Conservation (phyloP, 1,140 invertebrate species). For the Coenobita brevimanus region DNA sequence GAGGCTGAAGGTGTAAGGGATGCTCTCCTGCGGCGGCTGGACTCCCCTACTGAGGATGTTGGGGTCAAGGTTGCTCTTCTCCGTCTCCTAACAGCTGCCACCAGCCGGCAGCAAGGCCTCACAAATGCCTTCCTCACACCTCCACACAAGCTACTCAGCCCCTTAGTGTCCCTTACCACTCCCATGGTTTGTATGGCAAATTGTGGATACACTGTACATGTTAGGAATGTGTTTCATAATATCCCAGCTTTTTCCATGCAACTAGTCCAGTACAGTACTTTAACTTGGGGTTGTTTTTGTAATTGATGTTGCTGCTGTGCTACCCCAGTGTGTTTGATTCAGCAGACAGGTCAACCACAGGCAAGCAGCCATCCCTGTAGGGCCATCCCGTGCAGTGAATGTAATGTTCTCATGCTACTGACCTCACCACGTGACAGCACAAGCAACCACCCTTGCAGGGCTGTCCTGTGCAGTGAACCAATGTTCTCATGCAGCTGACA, state of each 20-base stretch:
- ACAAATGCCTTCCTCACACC: slow-evolving; percentile 60
- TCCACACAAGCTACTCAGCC: slow-evolving; percentile 47
- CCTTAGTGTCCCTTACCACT: slow-evolving; percentile 34
- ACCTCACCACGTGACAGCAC: no score
- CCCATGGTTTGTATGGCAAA: neutral
- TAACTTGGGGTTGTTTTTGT: no score
- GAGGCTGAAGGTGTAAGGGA: slow-evolving; percentile 66
- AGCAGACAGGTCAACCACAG: no score
- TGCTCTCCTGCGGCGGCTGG: slow-evolving; percentile 56
- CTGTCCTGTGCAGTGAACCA: no score
- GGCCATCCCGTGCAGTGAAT: no score
- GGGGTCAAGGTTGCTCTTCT: slow-evolving; percentile 75
- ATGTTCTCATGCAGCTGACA: no score
- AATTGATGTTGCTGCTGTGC: no score
- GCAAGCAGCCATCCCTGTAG: no score
- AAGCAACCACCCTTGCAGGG: no score
- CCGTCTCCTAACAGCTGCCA: slow-evolving; percentile 45
- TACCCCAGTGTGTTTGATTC: no score
- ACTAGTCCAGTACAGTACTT: neutral
- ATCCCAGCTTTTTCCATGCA: no score
- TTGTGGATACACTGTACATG: neutral
- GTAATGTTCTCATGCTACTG: no score
- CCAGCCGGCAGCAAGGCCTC: slow-evolving; percentile 51
- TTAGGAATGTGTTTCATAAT: neutral
- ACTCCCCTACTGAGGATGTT: slow-evolving; percentile 64